Conservation (phyloP, 2,888 invertebrate genomes). For the Pammene fasciana region DNA sequence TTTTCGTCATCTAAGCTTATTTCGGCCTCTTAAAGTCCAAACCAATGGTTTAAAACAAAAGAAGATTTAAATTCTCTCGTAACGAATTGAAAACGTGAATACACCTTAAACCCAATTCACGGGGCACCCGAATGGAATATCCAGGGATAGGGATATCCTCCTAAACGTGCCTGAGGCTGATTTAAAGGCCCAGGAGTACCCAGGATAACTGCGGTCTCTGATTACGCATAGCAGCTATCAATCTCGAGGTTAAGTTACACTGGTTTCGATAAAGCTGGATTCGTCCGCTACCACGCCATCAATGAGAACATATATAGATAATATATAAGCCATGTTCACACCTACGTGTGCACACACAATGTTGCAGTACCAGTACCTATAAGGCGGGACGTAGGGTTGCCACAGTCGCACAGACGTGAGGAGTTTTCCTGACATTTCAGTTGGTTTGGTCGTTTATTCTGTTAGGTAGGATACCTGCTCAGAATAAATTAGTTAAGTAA, state of each 20-base stretch:
- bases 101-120: slow-evolving; percentile 11
- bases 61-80: background rate
- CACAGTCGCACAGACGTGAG: too few relatives aligned
- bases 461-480: too few relatives aligned
- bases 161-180: too few relatives aligned
- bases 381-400: background rate
- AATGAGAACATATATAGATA: background rate
- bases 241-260: too few relatives aligned
- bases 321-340: slow-evolving; percentile 18
- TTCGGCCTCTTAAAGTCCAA: background rate
- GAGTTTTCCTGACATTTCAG: too few relatives aligned
- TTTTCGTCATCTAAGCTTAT: background rate
- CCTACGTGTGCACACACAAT: slow-evolving; percentile 20
- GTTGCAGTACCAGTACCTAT: background rate
- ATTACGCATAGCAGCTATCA: too few relatives aligned
- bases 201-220: too few relatives aligned
- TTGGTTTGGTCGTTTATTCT: too few relatives aligned
- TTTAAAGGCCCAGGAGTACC: too few relatives aligned
- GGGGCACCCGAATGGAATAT: background rate
- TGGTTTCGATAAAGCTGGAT: too few relatives aligned
- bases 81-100: slow-evolving; percentile 8
- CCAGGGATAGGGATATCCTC: background rate
- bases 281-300: too few relatives aligned
- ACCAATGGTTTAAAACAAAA: slow-evolving; percentile 8
- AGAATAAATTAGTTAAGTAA: too few relatives aligned